Evolutionary conservation across 2,113 vertebrate species (phyloP), one percentile per base, ranked within the genome.

Genomic region (Gyps fulvus): DNA sequence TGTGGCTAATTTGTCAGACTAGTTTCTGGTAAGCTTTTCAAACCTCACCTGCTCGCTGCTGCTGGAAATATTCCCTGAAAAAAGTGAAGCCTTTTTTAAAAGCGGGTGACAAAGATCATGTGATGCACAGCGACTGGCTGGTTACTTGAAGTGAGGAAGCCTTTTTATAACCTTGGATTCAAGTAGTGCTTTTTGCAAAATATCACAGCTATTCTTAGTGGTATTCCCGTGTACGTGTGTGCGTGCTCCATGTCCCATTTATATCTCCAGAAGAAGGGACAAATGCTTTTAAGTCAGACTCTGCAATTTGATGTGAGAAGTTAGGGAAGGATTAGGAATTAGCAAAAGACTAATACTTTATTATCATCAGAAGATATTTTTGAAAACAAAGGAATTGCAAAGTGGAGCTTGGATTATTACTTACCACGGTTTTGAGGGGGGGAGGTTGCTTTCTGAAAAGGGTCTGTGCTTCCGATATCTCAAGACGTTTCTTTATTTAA

Each of bases 181-280:
- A 83, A 84, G 87, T 87, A 91, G 55, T 59, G 93, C 85, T 80
- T 95, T 88, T 95, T 91, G 90, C 88, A 85, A 96, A 96, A 95
- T 92, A 96, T 77, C 94, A 83, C 88, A 80, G 87, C 84, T 96
- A 90, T 96, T 97, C 93, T 95, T 97, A 66, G 87, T 84, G 73
- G 66, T 78, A 89, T 95, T 97, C 62, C 82, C 25, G 4, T 65
- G 40, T 90, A 54, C 7, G 10, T 85, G 76, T 45, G 76, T 93
- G 91, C 1, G 0, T 87, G 40, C 76, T 93, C 85, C 2, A 5
- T 92, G 76, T 83, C 82, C 91, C 91, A 82, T 90, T 93, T 94
- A 43, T 86, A 96, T 90, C 80, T 95, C 42, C 84, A 52, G 88
- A 63, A 89, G 32, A 67, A 76, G 84, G 55, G 55, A 69, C 1